These are phyloP conservation scores for Quadriops clusia DNA, from an alignment of 2,888 invertebrate species.

Conservation along the genomic window DNA sequence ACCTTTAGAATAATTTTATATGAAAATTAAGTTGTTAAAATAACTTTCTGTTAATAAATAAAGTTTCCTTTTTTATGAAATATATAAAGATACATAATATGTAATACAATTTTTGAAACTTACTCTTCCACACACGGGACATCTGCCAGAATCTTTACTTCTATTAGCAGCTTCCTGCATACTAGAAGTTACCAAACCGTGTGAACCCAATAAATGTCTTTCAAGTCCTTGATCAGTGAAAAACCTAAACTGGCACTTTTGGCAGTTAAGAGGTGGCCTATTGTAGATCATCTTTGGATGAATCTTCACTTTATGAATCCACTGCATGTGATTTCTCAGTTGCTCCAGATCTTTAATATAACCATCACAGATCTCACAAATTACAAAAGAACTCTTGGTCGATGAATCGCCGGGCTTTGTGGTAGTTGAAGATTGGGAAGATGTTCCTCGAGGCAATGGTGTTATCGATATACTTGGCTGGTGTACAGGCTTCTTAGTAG, in stretches of 20 bases:
- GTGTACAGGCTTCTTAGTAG: constrained; percentile 41
- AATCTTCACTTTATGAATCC: constrained; percentile 95
- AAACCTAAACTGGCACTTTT: constrained; percentile 91
- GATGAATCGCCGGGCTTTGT: constrained; percentile 41
- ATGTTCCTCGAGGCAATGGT: constrained; percentile 62
- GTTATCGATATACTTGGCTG: constrained; percentile 88
- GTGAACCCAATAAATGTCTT: constrained; percentile 86
- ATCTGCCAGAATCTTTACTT: constrained; percentile 86
- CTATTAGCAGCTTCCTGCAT: constrained; percentile 94
- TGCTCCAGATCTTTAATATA: constrained; percentile 93
- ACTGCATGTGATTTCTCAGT: constrained; percentile 91
- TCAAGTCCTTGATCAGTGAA: constrained; percentile 96
- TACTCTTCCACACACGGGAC: constrained; percentile 90
- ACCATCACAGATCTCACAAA: constrained; percentile 95
- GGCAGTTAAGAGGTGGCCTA: constrained; percentile 87
- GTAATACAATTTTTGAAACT: constrained; percentile 24
- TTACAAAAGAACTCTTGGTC: constrained; percentile 74
- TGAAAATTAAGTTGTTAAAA: background rate
- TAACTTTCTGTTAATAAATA: constrained; percentile 3
- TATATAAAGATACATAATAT: constrained; percentile 41
- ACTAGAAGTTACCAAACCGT: constrained; percentile 88
- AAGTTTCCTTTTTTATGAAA: constrained; percentile 26
- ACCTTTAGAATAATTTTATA: constrained; percentile 45
- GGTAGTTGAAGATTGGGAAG: constrained; percentile 36
- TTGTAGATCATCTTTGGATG: constrained; percentile 94